These are phyloP conservation scores for Hemicentrotus pulcherrimus DNA, from an alignment of 35 echinoderm and acorn worm species.

Conservation along the genomic window DNA sequence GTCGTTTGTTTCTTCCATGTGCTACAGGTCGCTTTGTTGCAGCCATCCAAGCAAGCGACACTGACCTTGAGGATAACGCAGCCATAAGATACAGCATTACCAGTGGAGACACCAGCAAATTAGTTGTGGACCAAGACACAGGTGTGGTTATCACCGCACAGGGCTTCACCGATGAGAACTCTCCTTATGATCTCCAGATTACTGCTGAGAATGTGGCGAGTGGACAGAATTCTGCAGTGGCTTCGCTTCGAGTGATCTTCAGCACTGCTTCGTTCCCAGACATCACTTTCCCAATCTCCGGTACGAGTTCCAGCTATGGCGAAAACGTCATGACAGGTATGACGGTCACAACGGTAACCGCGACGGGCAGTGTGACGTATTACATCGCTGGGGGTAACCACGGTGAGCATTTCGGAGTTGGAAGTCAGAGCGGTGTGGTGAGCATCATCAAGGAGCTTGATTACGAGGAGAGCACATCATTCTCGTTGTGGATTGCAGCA, in stretches of 20 bases:
- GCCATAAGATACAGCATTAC: conserved; percentile 71
- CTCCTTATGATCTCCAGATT: conserved; percentile 64
- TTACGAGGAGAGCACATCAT: conserved; percentile 59
- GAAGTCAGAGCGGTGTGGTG: conserved; percentile 68
- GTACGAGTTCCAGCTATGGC: conserved; percentile 38
- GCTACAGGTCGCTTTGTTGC: conserved; percentile 74
- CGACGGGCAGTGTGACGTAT: conserved; percentile 67
- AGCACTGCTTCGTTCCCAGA: conserved; percentile 56
- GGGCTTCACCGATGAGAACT: conserved; percentile 59
- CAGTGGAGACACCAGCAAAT: conserved; percentile 64
- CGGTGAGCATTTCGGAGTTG: conserved; percentile 65
- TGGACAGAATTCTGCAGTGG: conserved; percentile 35
- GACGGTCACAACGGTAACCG: conserved; percentile 57
- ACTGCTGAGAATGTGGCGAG: conserved; percentile 47
- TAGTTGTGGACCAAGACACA: conserved; percentile 59
- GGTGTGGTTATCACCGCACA: conserved; percentile 67
- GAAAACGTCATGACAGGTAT: conserved; percentile 58
- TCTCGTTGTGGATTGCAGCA: conserved; percentile 80
- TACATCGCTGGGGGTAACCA: conserved; percentile 83
- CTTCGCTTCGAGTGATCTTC: conserved; percentile 63
- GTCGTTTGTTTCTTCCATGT: neutral
- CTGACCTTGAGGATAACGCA: conserved; percentile 69
- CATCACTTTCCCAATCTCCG: conserved; percentile 52
- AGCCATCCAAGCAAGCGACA: conserved; percentile 60
- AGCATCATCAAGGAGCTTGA: conserved; percentile 60